Evolutionary conservation across 1,140 invertebrate species (phyloP).

Genomic region (Caligus rogercresseyi): DNA sequence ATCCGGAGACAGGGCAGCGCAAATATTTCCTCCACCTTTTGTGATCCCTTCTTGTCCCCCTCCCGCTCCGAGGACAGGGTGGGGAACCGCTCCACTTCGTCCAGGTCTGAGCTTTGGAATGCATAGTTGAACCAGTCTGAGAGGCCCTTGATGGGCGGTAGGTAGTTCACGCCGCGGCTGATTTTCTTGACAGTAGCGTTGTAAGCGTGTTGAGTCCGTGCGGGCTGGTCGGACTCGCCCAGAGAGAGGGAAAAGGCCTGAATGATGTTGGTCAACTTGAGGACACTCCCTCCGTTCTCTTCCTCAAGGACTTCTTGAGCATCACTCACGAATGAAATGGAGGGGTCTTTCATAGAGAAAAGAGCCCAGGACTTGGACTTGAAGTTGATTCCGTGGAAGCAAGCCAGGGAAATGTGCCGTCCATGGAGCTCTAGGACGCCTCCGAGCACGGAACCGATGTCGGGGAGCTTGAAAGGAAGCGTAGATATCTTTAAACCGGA

Average conservation of each 20-base stretch:
- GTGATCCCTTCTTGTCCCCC: constrained; percentile 26
- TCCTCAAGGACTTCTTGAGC: constrained; percentile 58
- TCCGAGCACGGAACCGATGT: constrained; percentile 62
- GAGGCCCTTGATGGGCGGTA: constrained; percentile 78
- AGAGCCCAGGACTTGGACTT: constrained; percentile 90
- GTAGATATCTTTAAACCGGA: constrained; percentile 54
- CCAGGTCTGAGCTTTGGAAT: constrained; percentile 77
- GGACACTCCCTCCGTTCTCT: constrained; percentile 15
- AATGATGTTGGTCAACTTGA: constrained; percentile 31
- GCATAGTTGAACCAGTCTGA: constrained; percentile 90
- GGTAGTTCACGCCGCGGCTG: constrained; percentile 72
- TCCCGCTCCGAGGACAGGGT: constrained; percentile 34
- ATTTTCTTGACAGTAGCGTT: constrained; percentile 76
- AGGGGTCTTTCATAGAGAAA: constrained; percentile 82
- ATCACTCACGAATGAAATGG: constrained; percentile 84
- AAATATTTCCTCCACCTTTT: constrained; percentile 86
- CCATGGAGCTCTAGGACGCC: constrained; percentile 34
- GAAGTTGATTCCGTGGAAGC: constrained; percentile 94
- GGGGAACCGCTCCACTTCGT: constrained; percentile 76
- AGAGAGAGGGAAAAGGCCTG: constrained; percentile 62
- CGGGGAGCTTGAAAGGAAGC: constrained; percentile 44
- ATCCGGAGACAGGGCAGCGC: constrained; percentile 76
- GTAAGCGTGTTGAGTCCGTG: constrained; percentile 40
- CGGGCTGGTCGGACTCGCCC: constrained; percentile 37
- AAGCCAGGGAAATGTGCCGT: constrained; percentile 75